These are phyloP conservation scores for Eueremaeus valkanovi DNA, from an alignment of 2,888 invertebrate genomes.

Conservation along the genomic window DNA sequence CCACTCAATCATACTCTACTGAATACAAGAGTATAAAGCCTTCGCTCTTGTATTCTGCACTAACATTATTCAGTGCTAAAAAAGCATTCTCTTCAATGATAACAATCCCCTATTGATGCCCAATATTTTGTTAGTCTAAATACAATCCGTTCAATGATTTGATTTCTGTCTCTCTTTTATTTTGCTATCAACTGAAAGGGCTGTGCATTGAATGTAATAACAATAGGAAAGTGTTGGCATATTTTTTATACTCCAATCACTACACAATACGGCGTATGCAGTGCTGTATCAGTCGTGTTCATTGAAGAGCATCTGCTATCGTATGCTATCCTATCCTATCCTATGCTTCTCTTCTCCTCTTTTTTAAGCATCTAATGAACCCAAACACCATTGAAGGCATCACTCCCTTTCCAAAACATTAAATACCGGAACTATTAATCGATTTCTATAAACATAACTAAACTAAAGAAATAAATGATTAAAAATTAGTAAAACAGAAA, in stretches of 20 bases:
- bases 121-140: background rate
- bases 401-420: background rate
- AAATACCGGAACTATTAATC: background rate
- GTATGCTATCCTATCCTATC: background rate
- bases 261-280: background rate
- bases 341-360: background rate
- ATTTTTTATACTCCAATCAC: background rate
- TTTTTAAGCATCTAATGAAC: background rate
- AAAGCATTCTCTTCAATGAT: background rate
- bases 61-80: background rate
- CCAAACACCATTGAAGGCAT: background rate
- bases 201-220: background rate
- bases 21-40: too few species aligned
- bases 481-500: background rate
- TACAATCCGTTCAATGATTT: background rate
- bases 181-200: background rate
- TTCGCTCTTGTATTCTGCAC: background rate
- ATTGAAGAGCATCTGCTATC: background rate
- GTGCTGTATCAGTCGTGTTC: too few species aligned
- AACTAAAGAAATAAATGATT: background rate
- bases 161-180: conserved; percentile 21
- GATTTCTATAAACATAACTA: too few species aligned
- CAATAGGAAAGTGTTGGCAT: conserved; percentile 22
- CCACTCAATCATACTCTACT: conserved; percentile 11
- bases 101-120: background rate